Conservation (phyloP, 2,888 invertebrate species). For the Noctua comes region DNA sequence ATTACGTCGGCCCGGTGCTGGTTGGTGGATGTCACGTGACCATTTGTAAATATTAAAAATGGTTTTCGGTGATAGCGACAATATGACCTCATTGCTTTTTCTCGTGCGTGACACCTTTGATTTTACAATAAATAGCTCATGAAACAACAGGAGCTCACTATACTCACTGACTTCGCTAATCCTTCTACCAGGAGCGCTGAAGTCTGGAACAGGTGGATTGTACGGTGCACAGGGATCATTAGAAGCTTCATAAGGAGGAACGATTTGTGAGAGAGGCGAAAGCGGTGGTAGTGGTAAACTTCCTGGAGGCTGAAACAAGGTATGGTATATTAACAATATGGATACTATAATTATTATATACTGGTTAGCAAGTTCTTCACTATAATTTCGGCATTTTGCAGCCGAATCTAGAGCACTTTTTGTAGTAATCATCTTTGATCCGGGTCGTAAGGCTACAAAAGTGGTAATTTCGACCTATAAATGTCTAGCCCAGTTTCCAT, state of each 20-base stretch:
- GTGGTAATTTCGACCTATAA: not conserved
- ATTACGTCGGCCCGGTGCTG: not conserved
- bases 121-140: not conserved
- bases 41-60: not conserved
- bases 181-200: slow-evolving; percentile 69
- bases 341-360: not conserved
- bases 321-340: not conserved
- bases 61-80: not conserved
- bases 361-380: not conserved
- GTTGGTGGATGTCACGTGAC: not conserved
- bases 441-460: not conserved
- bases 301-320: slow-evolving; percentile 17
- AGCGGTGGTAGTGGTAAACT: too few species aligned
- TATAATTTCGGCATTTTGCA: not conserved
- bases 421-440: too few species aligned
- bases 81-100: not conserved
- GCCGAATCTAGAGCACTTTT: not conserved
- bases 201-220: slow-evolving; percentile 70
- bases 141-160: not conserved
- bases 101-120: not conserved
- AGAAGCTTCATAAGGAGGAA: not conserved
- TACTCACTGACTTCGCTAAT: slow-evolving; percentile 77
- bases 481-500: too few species aligned
- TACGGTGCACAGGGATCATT: slow-evolving; percentile 38
- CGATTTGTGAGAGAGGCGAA: not conserved